A percentile compares a stretch with the other conserved stretches of the same genome.
These are phyloP conservation scores for Chirona hameri DNA, from an alignment of 2,888 invertebrate genomes.

Conservation along the genomic window DNA sequence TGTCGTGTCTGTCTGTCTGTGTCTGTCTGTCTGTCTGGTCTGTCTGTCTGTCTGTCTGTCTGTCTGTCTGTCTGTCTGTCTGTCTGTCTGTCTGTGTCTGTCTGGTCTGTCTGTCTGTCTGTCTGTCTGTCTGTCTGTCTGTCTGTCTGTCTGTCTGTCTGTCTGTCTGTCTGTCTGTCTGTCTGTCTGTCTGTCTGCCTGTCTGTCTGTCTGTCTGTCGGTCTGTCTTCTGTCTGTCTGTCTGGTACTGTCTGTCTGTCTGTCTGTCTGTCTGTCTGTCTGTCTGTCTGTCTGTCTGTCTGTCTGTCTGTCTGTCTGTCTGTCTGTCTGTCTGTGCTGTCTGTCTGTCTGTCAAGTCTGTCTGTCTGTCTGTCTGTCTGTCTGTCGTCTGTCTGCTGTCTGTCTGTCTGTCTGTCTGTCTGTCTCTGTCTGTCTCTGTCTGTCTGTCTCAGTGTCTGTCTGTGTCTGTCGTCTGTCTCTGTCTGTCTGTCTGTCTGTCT, in stretches of 20 bases:
- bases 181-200: too few relatives aligned
- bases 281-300: conserved; percentile 1
- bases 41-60: too few relatives aligned
- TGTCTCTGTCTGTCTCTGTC: not conserved
- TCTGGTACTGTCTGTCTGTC: too few relatives aligned
- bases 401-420: not conserved
- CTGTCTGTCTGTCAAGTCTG: not conserved
- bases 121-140: too few relatives aligned
- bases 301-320: conserved; percentile 1
- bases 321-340: conserved; percentile 1
- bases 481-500: conserved; percentile 1
- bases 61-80: too few relatives aligned
- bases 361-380: not conserved
- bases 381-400: not conserved
- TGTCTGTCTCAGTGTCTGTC: not conserved
- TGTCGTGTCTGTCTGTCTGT: too few relatives aligned
- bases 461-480: not conserved
- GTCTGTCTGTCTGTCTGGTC: too few relatives aligned
- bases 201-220: not conserved
- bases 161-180: too few relatives aligned
- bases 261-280: conserved; percentile 1
- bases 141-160: too few relatives aligned
- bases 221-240: too few relatives aligned
- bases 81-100: too few relatives aligned
- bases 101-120: too few relatives aligned